Evolutionary conservation across 1,140 invertebrate genomes (phyloP), one percentile per base, ranked within the genome.

Genomic region (Apis laboriosa): DNA sequence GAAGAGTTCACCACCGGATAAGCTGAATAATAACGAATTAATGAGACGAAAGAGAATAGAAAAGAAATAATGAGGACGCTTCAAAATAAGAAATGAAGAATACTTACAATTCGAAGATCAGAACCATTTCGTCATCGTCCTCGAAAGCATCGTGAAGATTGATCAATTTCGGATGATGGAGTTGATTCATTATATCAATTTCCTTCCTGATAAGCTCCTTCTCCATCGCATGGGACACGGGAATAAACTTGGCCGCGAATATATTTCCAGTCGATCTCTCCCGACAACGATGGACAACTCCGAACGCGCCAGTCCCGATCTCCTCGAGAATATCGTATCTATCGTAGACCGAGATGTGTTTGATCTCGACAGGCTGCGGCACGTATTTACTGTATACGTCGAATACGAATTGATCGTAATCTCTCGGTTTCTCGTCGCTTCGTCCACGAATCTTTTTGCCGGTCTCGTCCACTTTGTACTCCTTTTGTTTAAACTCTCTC

Each of bases 181-280:
- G 94, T 90, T 99, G 98, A 93, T 99, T 99, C 99, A 99, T 99
- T 70, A 99, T 98, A 91, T 99, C 98, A 85, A 99, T 99, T 95
- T 99, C 99, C 90, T 99, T 98, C 84, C 98, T 97, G 77, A 99
- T 99, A 0, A 99, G 95, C 91, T 99, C 97, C 92, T 99, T 99
- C 93, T 99, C 99, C 95, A 98, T 97, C 21, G 97, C 96, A 90
- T 98, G 98, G 1, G 98, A 97, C 21, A 99, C 98, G 8, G 98
- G 98, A 90, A 99, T 99, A 93, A 99, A 99, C 94, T 99, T 99
- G 63, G 99, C 99, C 0, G 99, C 99, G 94, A 99, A 99, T 70
- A 98, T 98, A 91, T 99, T 98, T 21, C 99, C 99, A 68, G 98
- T 99, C 51, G 98, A 96, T 85, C 98, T 96, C 94, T 99, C 99